Conservation (phyloP, 23 tunicate species). For the Styela plicata region DNA sequence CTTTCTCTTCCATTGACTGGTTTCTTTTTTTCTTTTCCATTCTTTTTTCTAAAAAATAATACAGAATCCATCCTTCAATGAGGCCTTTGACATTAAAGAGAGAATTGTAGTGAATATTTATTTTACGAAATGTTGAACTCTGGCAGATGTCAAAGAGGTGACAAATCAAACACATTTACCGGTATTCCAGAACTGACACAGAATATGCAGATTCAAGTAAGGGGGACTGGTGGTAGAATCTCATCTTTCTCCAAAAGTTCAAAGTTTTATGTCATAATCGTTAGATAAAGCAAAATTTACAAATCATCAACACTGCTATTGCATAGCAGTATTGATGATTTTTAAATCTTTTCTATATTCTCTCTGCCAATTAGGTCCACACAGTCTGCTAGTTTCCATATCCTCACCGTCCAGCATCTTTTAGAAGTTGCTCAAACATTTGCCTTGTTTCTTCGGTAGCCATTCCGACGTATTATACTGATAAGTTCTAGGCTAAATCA, state of each 20-base stretch:
- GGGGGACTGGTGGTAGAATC: no score
- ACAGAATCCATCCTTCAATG: no score
- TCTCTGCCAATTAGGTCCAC: no score
- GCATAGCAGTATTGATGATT: not conserved
- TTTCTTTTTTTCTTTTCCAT: conserved; percentile 12
- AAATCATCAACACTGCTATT: not conserved
- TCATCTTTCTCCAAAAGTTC: not conserved
- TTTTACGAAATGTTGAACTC: no score
- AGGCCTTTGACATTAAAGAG: no score
- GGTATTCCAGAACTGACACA: no score
- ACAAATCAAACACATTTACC: not conserved
- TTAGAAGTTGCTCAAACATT: conserved; percentile 20
- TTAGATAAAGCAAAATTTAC: not conserved
- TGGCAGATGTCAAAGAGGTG: not conserved
- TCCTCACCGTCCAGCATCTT: not conserved
- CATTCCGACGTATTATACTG: no score
- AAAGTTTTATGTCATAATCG: no score
- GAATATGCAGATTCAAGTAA: no score
- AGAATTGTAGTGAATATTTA: not conserved
- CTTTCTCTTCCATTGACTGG: conserved; percentile 10
- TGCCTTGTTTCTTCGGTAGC: conserved; percentile 12
- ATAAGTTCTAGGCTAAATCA: no score
- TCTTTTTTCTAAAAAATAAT: conserved; percentile 15
- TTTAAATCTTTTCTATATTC: no score
- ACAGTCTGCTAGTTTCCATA: not conserved